phyloP scores from a whole-genome alignment of 2,888 invertebrate genomes.

The Sminthurides aquaticus region DNA sequence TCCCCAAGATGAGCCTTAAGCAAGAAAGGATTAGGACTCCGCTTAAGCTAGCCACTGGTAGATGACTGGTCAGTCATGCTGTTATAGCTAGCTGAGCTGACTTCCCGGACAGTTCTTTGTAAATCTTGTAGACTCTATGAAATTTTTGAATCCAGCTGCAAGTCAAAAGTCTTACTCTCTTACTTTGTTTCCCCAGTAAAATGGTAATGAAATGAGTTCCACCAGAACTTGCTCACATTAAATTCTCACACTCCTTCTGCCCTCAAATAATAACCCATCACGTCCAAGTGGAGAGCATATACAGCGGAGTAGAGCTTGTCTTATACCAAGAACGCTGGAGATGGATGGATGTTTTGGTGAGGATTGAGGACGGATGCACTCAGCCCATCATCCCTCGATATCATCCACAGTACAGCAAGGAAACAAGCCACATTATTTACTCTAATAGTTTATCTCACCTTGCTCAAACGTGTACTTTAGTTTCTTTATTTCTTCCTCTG shows the following conservation, averaged over 20 bases:
- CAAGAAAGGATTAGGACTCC: no score
- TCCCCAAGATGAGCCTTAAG: no score
- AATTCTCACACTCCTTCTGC: not conserved
- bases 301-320: not conserved
- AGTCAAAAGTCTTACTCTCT: no score
- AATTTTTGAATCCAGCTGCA: no score
- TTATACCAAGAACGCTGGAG: not conserved
- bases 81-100: no score
- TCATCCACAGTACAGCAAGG: not conserved
- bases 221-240: not conserved
- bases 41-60: no score
- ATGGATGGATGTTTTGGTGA: not conserved
- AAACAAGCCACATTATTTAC: not conserved
- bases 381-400: not conserved
- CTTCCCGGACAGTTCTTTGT: no score
- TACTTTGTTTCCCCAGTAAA: no score
- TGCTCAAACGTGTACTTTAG: not conserved
- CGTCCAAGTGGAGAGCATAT: not conserved
- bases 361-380: no score
- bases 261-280: not conserved
- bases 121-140: no score
- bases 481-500: slow-evolving; percentile 1
- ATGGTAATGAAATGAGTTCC: no score
- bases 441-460: not conserved
- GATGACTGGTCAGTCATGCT: no score